A percentile compares a stretch with the other conserved stretches of the same genome.
Conservation (phyloP, 2,888 invertebrate species). For the Dendrolimus pini region DNA sequence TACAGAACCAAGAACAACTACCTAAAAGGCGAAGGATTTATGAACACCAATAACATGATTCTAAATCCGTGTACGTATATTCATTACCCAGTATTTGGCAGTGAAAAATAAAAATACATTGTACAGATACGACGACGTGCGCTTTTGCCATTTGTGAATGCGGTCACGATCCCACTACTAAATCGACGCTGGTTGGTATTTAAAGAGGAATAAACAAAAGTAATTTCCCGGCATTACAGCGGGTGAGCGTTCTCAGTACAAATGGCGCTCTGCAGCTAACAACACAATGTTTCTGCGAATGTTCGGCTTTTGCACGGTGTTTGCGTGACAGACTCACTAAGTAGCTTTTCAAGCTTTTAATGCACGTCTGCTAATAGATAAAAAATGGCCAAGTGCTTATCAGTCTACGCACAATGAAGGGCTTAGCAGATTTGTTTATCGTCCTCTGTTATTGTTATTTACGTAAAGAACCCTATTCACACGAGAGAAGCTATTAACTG, state of each 20-base stretch:
- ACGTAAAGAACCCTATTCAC: no score
- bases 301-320: slow-evolving; percentile 32
- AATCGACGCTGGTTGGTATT: slow-evolving; percentile 21
- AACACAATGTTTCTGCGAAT: slow-evolving; percentile 46
- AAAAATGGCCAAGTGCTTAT: not conserved
- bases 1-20: no score
- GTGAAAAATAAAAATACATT: not conserved
- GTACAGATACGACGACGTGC: not conserved
- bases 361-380: slow-evolving; percentile 9
- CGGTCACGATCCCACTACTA: slow-evolving; percentile 11
- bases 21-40: not conserved
- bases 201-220: slow-evolving; percentile 35
- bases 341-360: slow-evolving; percentile 23
- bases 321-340: slow-evolving; percentile 38
- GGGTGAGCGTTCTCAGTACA: slow-evolving; percentile 32
- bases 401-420: no score
- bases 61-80: not conserved
- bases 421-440: no score
- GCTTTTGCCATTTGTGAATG: slow-evolving; percentile 1
- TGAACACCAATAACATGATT: not conserved
- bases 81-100: not conserved
- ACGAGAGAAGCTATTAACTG: no score
- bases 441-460: no score
- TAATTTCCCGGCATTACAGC: slow-evolving; percentile 34
- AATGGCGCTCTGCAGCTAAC: slow-evolving; percentile 37